These are phyloP conservation scores for Epinephelus awoara DNA, from an alignment of 2,797 vertebrate genomes.

Conservation along the genomic window DNA sequence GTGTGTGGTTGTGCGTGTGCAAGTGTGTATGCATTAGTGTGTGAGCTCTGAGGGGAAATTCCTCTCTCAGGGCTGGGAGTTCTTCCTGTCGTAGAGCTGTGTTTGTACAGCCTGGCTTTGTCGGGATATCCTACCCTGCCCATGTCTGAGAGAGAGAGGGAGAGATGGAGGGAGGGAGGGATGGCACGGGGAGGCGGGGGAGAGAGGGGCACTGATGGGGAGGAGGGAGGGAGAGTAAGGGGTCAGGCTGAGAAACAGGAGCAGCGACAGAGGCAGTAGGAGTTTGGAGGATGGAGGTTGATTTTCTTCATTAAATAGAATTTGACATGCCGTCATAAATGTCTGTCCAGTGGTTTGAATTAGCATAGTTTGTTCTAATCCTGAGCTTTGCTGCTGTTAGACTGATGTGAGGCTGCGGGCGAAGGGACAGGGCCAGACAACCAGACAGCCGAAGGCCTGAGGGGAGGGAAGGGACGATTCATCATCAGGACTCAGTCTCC, in stretches of 20 bases:
- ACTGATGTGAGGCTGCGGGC: constrained; percentile 39
- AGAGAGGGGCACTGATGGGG: constrained; percentile 42
- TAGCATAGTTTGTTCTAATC: constrained; percentile 50
- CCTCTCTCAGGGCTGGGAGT: constrained; percentile 86
- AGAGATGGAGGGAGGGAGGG: constrained; percentile 41
- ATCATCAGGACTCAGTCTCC: constrained; percentile 60
- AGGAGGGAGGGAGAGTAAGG: constrained; percentile 12
- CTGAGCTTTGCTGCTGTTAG: constrained; percentile 42
- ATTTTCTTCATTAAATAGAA: constrained; percentile 48
- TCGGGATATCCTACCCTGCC: constrained; percentile 89
- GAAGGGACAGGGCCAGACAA: constrained; percentile 32
- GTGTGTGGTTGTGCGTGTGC: background rate
- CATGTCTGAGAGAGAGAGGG: constrained; percentile 76
- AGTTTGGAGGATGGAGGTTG: constrained; percentile 25
- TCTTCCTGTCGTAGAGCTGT: constrained; percentile 88
- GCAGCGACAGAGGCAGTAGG: constrained; percentile 24
- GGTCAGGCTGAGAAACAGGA: constrained; percentile 29
- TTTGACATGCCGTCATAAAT: constrained; percentile 31
- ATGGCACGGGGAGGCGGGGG: constrained; percentile 22
- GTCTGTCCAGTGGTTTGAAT: constrained; percentile 49
- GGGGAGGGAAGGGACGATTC: constrained; percentile 46
- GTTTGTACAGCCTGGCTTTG: constrained; percentile 89
- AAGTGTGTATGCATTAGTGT: constrained; percentile 60
- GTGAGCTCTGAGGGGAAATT: constrained; percentile 83
- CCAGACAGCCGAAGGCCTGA: constrained; percentile 57